Evolutionary conservation across 35 echinoderm and acorn worm species (phyloP).

Genomic region (Heliocidaris erythrogramma): DNA sequence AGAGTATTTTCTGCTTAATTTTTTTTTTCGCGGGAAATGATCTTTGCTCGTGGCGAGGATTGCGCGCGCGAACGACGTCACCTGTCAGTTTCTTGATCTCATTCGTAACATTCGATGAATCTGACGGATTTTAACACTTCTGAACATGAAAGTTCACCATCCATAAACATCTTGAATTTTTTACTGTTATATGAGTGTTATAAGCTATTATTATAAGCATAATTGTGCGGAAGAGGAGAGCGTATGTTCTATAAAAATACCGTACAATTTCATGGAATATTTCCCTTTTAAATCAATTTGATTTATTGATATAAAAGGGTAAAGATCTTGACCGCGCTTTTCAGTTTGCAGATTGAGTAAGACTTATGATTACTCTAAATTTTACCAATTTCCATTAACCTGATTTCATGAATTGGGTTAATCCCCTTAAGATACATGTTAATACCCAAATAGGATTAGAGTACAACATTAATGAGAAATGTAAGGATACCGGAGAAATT

Average conservation of each 20-base stretch:
- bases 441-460: neutral
- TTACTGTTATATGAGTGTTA: neutral
- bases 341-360: neutral
- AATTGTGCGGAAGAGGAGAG: neutral
- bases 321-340: neutral
- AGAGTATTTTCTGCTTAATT: conserved; percentile 10
- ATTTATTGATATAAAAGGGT: neutral
- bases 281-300: neutral
- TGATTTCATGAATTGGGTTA: neutral
- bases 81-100: neutral
- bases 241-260: neutral
- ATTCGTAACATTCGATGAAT: neutral
- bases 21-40: conserved; percentile 35
- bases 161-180: neutral
- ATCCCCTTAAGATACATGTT: neutral
- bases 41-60: conserved; percentile 30
- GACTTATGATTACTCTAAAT: neutral
- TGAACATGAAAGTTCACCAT: neutral
- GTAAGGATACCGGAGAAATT: neutral
- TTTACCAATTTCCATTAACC: neutral
- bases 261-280: neutral
- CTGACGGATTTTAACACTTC: neutral
- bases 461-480: neutral
- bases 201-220: neutral
- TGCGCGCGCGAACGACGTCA: conserved; percentile 37